Evolutionary conservation across 1,140 invertebrate genomes (phyloP).

Genomic region (Cydia strobilella): DNA sequence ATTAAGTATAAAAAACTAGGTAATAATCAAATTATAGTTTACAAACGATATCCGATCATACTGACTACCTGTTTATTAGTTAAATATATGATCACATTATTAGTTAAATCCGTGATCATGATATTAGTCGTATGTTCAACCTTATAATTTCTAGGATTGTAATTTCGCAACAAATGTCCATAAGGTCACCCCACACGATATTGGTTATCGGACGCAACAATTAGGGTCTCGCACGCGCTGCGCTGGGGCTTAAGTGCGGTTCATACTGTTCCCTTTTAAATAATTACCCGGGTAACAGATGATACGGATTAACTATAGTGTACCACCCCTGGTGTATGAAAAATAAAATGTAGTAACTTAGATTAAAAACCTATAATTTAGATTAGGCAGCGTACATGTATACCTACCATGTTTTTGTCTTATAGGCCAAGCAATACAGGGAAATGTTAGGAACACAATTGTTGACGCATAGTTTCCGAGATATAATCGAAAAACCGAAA

Average conservation of each 20-base stretch:
- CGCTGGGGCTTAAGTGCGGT: conserved; percentile 57
- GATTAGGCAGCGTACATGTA: not conserved
- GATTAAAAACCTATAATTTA: conserved; percentile 1
- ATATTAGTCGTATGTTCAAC: not conserved
- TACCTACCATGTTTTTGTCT: no score
- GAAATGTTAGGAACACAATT: no score
- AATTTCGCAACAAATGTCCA: conserved; percentile 4
- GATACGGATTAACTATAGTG: conserved; percentile 68
- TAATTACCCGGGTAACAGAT: conserved; percentile 76
- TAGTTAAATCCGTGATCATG: not conserved
- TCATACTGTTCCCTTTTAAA: conserved; percentile 68
- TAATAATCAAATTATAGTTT: no score
- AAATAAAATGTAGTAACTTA: conserved; percentile 33
- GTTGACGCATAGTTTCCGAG: no score
- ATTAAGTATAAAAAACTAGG: no score
- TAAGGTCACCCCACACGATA: conserved; percentile 51
- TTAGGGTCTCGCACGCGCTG: conserved; percentile 68
- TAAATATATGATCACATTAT: no score
- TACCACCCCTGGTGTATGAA: conserved; percentile 42
- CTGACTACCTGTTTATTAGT: not conserved
- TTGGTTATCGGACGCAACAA: conserved; percentile 74
- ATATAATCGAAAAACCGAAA: no score
- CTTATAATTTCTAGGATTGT: not conserved
- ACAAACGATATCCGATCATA: no score
- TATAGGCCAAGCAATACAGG: no score